phyloP scores from a whole-genome alignment of 1,140 invertebrate genomes.

The Sinonovacula constricta region DNA sequence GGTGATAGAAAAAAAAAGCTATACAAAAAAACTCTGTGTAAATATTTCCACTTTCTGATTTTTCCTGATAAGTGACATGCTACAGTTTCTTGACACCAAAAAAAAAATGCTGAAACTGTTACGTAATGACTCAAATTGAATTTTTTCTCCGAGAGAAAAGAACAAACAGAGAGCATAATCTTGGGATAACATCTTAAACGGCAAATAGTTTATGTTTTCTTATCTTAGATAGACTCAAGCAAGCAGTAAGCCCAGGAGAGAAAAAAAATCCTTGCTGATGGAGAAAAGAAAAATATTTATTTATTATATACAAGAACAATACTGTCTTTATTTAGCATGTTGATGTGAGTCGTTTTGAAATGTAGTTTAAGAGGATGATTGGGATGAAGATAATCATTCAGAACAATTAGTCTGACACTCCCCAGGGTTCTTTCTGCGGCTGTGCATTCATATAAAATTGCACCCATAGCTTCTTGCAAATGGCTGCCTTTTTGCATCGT shows the following conservation, averaged over 20 bases:
- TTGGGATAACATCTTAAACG: not conserved
- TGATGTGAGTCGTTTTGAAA: not conserved
- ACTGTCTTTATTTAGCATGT: slow-evolving; percentile 29
- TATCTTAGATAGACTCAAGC: slow-evolving; percentile 36
- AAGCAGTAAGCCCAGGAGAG: not conserved
- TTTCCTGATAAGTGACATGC: not conserved
- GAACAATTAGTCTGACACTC: not conserved
- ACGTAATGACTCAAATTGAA: not conserved
- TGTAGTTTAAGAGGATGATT: not conserved
- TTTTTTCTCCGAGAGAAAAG: not conserved
- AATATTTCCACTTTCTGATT: not conserved
- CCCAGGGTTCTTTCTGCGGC: not conserved
- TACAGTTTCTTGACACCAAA: not conserved
- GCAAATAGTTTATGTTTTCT: slow-evolving; percentile 47
- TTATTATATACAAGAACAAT: slow-evolving; percentile 32
- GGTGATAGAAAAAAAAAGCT: too few species aligned
- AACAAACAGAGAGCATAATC: not conserved
- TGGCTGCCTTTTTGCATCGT: not conserved
- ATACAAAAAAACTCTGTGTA: too few species aligned
- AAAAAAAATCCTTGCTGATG: not conserved
- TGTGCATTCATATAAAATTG: not conserved
- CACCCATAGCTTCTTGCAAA: not conserved
- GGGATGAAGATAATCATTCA: not conserved
- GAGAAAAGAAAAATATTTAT: slow-evolving; percentile 32
- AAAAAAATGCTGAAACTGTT: not conserved